Evolutionary conservation across 2,888 invertebrate genomes (phyloP).

Genomic region (Meteorus cinctellus): DNA sequence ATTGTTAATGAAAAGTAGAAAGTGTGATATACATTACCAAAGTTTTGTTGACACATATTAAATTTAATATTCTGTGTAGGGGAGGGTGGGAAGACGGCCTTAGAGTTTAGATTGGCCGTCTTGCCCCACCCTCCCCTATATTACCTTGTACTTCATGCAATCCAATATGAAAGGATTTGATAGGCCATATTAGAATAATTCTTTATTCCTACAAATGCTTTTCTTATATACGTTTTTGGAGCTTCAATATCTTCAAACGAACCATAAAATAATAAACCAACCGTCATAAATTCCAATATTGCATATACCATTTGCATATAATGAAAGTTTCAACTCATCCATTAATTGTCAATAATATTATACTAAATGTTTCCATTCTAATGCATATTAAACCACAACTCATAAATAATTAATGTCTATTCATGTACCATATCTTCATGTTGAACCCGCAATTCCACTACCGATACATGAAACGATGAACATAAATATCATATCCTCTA

Average conservation of each 20-base stretch:
- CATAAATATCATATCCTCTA: constrained; percentile 8
- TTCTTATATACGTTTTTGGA: not conserved
- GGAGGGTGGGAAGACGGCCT: too few species aligned
- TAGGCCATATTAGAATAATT: too few species aligned
- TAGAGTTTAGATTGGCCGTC: too few species aligned
- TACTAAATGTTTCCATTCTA: not conserved
- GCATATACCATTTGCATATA: not conserved
- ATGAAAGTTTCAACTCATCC: not conserved
- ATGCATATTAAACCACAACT: not conserved
- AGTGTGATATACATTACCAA: too few species aligned
- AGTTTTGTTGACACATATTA: too few species aligned
- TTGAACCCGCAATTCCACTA: not conserved
- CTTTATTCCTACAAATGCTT: not conserved
- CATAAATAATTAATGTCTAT: not conserved
- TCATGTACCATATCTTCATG: not conserved
- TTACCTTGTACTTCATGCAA: too few species aligned
- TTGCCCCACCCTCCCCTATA: too few species aligned
- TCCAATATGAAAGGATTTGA: too few species aligned
- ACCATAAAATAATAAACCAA: not conserved
- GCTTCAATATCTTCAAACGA: not conserved
- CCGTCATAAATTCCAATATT: not conserved
- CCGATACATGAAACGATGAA: too few species aligned
- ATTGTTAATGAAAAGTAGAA: too few species aligned
- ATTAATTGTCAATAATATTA: not conserved
- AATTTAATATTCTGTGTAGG: too few species aligned